Percentiles rank a stretch among this genome's conserved stretches.
These are phyloP conservation scores for Nemurella pictetii DNA, from an alignment of 2,888 invertebrate species.

Conservation along the genomic window DNA sequence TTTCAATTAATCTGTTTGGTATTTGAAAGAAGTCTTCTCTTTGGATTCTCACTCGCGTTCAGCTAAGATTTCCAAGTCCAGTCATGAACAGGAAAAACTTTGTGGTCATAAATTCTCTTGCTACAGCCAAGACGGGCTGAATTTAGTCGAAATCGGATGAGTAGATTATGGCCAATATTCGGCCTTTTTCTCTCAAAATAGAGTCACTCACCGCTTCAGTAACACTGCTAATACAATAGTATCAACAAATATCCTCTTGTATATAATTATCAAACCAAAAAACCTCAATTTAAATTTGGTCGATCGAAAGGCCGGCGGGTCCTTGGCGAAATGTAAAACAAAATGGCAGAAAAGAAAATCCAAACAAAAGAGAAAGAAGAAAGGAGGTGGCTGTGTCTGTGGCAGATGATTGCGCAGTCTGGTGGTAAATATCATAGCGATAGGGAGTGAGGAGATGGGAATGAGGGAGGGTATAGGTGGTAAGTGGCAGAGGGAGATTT, in stretches of 20 bases:
- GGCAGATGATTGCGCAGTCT: neutral
- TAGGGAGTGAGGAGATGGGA: neutral
- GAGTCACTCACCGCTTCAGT: neutral
- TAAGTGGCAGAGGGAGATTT: neutral
- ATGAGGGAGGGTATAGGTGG: neutral
- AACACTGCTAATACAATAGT: neutral
- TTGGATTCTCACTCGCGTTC: neutral
- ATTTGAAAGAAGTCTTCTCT: neutral
- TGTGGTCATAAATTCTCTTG: neutral
- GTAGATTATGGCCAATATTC: neutral
- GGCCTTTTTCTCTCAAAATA: neutral
- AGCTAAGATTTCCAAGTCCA: too few species aligned
- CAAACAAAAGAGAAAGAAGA: neutral
- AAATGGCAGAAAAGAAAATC: neutral
- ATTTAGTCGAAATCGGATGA: neutral
- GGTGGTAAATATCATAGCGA: too few species aligned
- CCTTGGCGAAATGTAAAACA: neutral
- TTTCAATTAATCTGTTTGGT: neutral
- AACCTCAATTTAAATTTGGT: neutral
- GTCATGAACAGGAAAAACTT: too few species aligned
- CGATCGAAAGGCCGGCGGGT: neutral
- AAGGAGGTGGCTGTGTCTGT: neutral
- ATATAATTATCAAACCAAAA: neutral
- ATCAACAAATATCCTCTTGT: neutral
- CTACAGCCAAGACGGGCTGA: neutral